Evolutionary conservation across 1,140 invertebrate genomes (phyloP).

Genomic region (Brachionus koreanus): DNA sequence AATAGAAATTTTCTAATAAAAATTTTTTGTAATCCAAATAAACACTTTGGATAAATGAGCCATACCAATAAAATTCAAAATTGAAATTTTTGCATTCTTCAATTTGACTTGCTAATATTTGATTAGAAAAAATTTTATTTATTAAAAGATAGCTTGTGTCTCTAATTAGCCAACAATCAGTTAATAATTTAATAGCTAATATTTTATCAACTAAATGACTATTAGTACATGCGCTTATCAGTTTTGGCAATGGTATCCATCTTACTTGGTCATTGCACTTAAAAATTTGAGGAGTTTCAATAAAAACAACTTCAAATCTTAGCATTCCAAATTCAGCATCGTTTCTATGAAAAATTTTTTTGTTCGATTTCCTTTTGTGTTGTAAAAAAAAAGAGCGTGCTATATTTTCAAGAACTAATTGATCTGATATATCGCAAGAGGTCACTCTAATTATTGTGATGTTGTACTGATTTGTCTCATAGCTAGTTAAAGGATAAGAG

Average conservation of each 20-base stretch:
- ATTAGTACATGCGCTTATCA: neutral
- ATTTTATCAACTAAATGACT: neutral
- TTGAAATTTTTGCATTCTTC: neutral
- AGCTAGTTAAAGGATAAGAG: neutral
- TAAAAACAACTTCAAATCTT: neutral
- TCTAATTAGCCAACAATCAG: neutral
- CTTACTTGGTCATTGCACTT: neutral
- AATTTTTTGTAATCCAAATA: neutral
- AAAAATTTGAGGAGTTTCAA: neutral
- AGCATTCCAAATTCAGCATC: neutral
- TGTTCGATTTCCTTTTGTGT: neutral
- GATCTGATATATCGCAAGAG: neutral
- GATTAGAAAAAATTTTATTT: neutral
- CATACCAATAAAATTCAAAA: neutral
- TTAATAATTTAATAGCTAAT: neutral
- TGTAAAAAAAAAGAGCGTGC: neutral
- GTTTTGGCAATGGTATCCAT: neutral
- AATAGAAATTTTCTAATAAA: neutral
- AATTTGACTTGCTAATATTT: neutral
- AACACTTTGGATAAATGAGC: neutral
- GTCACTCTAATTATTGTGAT: neutral
- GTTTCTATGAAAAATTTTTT: neutral
- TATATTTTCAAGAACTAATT: neutral
- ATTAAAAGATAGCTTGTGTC: neutral
- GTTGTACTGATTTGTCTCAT: conserved; percentile 11